Base-by-base conservation (phyloP, 2,113 vertebrate genomes). In the Gallinago undulata region DNA sequence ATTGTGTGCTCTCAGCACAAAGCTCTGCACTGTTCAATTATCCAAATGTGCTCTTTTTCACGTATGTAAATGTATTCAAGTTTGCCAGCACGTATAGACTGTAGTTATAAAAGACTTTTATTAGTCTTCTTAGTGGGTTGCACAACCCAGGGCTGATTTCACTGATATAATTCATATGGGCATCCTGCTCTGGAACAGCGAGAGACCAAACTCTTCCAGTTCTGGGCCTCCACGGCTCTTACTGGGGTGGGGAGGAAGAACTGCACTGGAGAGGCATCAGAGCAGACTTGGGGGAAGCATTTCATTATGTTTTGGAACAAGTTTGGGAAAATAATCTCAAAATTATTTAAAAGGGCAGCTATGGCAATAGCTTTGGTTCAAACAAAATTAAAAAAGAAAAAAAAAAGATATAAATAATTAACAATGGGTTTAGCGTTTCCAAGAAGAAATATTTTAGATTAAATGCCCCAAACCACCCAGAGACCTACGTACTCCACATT, bases 11-110 rank as follows among this genome's bases (percentile, higher is more conserved):
- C 84, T 81, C 60, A 63, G 76, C 76, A 94, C 60, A 83, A 84
- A 84, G 89, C 78, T 96, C 43, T 75, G 67, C 41, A 70, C 68
- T 75, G 56, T 69, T 95, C 87, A 90, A 79, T 81, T 91, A 91
- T 14, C 68, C 79, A 72, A 75, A 96, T 78, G 37, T 76, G 33
- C 19, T 37, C 31, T 48, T 91, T 93, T 91, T 77, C 63, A 74
- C 25, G 27, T 13, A 78, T 19, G 48, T 35, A 92, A 84, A 94
- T 94, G 27, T 91, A 87, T 89, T 95, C 91, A 76, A 48, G 67
- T 69, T 70, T 89, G 30, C 50, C 48, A 66, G 57, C 45, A 92
- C 28, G 66, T 69, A 43, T 4, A 77, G 47, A 89, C 84, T 64
- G 68, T 7, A 68, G 50, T 66, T 79, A 68, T 35, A 75, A 57